phyloP scores from a whole-genome alignment of 2,797 vertebrate species.

The Taeniopygia guttata region DNA sequence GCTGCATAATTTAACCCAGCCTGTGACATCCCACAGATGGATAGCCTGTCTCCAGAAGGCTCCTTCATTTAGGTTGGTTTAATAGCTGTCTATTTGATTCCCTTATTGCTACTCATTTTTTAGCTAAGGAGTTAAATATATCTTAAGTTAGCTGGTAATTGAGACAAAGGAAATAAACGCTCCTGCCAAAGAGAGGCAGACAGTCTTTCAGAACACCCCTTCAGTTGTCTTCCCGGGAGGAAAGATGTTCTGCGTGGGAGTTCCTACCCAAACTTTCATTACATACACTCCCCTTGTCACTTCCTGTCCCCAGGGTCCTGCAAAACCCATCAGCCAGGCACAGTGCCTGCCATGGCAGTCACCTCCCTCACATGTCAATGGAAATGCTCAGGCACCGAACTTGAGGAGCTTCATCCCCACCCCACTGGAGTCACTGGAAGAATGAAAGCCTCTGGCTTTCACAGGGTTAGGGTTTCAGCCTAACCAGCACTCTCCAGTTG shows the following conservation, averaged over 20 bases:
- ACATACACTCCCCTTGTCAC: background rate
- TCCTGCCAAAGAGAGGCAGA: background rate
- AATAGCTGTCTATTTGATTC: background rate
- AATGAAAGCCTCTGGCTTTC: background rate
- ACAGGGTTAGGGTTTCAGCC: background rate
- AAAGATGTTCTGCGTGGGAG: background rate
- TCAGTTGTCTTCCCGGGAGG: background rate
- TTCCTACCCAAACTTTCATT: background rate
- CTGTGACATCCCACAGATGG: background rate
- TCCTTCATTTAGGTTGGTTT: background rate
- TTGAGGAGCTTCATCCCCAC: background rate
- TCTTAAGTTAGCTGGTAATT: background rate
- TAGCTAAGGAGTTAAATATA: background rate
- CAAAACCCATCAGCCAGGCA: fast-evolving
- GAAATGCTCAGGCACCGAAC: fast-evolving
- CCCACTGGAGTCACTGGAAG: background rate
- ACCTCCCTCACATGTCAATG: background rate
- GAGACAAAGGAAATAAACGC: background rate
- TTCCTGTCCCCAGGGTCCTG: background rate
- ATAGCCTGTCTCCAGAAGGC: background rate
- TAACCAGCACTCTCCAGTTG: background rate
- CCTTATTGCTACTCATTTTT: background rate
- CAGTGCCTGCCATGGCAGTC: background rate
- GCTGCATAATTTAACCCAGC: background rate
- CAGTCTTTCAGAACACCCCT: background rate